A percentile compares a stretch with the other conserved stretches of the same genome.
Conservation (phyloP, 1,140 invertebrate genomes). For the Saxidomus purpurata region DNA sequence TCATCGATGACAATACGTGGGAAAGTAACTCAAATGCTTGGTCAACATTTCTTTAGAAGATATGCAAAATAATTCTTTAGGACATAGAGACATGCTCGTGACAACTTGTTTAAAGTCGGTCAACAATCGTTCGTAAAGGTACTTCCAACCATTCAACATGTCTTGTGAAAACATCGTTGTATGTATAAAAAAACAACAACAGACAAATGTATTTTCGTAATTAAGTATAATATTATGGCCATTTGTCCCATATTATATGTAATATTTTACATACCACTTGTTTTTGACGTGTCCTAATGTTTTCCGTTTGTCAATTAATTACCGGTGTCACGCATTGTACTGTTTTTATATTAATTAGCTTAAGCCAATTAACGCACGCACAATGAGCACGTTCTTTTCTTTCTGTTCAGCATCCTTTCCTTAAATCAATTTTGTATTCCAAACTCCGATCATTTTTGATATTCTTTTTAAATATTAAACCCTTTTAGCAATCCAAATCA, state of each 20-base stretch:
- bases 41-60: background rate
- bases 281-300: constrained; percentile 22
- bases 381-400: no score
- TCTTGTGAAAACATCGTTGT: no score
- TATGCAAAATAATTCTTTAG: no score
- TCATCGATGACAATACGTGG: background rate
- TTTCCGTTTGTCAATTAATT: background rate
- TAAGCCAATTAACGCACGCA: background rate
- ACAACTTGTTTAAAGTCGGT: no score
- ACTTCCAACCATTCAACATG: no score
- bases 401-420: background rate
- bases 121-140: no score
- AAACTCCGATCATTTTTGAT: no score
- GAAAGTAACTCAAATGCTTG: background rate
- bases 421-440: background rate
- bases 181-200: no score
- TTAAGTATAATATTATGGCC: background rate
- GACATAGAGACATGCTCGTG: no score
- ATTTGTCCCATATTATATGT: background rate
- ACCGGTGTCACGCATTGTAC: background rate
- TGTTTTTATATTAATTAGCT: background rate
- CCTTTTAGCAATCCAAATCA: background rate
- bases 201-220: background rate
- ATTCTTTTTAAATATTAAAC: no score
- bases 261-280: constrained; percentile 28